A percentile compares a stretch with the other conserved stretches of the same genome.
These are phyloP conservation scores for Larimichthys crocea DNA, from an alignment of 2,113 vertebrate genomes.

Conservation along the genomic window DNA sequence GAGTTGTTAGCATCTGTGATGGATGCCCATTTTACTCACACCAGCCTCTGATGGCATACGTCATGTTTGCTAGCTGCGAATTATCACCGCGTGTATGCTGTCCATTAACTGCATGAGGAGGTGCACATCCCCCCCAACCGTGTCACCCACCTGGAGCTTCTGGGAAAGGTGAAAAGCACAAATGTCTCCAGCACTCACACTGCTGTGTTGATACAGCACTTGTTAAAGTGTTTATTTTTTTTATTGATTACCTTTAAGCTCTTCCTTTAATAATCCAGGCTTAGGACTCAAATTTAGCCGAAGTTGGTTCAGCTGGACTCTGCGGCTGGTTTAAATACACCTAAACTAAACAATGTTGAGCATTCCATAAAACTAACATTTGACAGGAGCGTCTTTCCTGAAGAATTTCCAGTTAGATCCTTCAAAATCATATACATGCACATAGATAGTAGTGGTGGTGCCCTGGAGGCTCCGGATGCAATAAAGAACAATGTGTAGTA, in stretches of 20 bases:
- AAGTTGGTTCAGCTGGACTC: not conserved
- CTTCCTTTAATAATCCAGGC: not conserved
- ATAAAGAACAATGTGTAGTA: not conserved
- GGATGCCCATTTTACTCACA: conserved; percentile 81
- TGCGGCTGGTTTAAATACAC: not conserved
- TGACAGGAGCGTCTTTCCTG: no score
- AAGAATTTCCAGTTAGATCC: no score
- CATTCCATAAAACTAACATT: no score
- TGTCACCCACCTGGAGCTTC: conserved; percentile 5
- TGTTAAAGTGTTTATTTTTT: not conserved
- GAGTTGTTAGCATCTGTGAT: conserved; percentile 86
- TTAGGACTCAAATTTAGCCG: not conserved
- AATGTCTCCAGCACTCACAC: not conserved
- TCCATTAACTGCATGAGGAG: conserved; percentile 60
- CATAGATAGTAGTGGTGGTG: no score
- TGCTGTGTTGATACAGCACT: not conserved
- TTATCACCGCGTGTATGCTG: conserved; percentile 54
- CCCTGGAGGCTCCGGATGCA: not conserved
- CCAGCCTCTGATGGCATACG: conserved; percentile 65
- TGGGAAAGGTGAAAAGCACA: conserved; percentile 1
- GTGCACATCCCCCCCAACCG: not conserved
- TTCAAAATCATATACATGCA: not conserved
- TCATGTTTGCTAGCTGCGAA: conserved; percentile 67
- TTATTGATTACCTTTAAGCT: conserved; percentile 36
- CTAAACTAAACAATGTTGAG: not conserved